Percentiles rank a stretch among this genome's conserved stretches.
Conservation (phyloP, 1,140 invertebrate genomes). For the Metopolophium dirhodum region DNA sequence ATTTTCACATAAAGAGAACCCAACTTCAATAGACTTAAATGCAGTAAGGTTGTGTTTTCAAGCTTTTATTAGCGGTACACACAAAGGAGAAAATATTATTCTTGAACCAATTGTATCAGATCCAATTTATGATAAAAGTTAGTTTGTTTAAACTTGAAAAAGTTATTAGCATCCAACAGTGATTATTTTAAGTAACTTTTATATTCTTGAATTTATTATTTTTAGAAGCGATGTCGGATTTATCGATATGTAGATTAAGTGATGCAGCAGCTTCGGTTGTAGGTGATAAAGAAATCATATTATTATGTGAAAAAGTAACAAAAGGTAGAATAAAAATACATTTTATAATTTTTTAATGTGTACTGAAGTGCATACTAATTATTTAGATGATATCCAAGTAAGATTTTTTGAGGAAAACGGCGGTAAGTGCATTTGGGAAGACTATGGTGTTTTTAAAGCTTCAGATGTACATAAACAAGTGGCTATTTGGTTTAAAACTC, state of each 20-base stretch:
- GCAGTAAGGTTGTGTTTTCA: slow-evolving; percentile 93
- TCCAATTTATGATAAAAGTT: slow-evolving; percentile 94
- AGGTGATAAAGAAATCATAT: slow-evolving; percentile 85
- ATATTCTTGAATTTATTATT: slow-evolving; percentile 47
- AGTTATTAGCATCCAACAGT: background rate
- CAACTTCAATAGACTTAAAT: slow-evolving; percentile 90
- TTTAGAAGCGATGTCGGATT: slow-evolving; percentile 87
- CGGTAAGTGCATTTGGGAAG: slow-evolving; percentile 82
- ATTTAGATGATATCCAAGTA: slow-evolving; percentile 86
- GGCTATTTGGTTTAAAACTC: slow-evolving; percentile 85
- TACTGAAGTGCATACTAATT: slow-evolving; percentile 27
- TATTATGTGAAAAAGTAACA: slow-evolving; percentile 91
- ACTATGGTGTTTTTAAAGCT: slow-evolving; percentile 83
- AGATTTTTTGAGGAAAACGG: slow-evolving; percentile 86
- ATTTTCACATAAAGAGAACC: slow-evolving; percentile 81
- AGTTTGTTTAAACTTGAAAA: slow-evolving; percentile 59
- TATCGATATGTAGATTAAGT: slow-evolving; percentile 87
- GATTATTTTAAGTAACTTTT: background rate
- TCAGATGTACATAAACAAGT: slow-evolving; percentile 93
- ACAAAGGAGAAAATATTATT: slow-evolving; percentile 78
- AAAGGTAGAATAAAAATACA: slow-evolving; percentile 63
- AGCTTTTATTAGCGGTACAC: slow-evolving; percentile 84
- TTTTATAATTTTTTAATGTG: slow-evolving; percentile 8
- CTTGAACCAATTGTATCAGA: slow-evolving; percentile 89
- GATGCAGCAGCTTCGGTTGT: slow-evolving; percentile 80